Evolutionary conservation across 2,888 invertebrate genomes (phyloP).

Genomic region (Nephrotoma guestfalica): DNA sequence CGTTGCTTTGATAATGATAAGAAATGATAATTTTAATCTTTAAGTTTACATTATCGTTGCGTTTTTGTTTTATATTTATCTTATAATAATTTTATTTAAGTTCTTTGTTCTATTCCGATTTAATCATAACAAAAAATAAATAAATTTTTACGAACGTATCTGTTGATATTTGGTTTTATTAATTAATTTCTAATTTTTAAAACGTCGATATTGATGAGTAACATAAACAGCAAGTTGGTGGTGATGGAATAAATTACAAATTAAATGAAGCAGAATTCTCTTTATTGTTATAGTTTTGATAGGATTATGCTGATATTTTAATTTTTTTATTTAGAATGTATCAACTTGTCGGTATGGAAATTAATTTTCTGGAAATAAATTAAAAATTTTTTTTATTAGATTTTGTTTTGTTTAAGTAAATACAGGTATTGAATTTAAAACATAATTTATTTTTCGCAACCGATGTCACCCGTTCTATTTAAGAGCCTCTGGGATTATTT

Average conservation of each 20-base stretch:
- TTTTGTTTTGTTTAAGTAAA: too few species aligned
- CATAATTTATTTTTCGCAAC: too few species aligned
- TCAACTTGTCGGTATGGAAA: neutral
- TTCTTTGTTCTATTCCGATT: neutral
- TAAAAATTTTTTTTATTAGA: neutral
- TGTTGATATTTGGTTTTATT: neutral
- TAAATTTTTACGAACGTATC: neutral
- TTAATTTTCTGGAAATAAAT: neutral
- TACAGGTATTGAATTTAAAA: too few species aligned
- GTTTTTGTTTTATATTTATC: neutral
- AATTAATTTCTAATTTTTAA: neutral
- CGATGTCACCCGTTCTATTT: too few species aligned
- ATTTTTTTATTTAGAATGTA: neutral
- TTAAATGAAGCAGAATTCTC: neutral
- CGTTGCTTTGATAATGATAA: neutral
- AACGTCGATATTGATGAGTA: neutral
- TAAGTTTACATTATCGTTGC: neutral
- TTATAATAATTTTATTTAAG: neutral
- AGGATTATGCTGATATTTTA: neutral
- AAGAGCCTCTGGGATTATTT: too few species aligned
- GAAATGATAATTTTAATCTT: neutral
- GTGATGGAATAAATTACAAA: neutral
- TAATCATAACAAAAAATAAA: neutral
- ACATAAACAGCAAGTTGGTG: neutral
- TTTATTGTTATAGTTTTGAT: neutral